phyloP scores from a whole-genome alignment of 2,113 vertebrate genomes.

The Melospiza georgiana region DNA sequence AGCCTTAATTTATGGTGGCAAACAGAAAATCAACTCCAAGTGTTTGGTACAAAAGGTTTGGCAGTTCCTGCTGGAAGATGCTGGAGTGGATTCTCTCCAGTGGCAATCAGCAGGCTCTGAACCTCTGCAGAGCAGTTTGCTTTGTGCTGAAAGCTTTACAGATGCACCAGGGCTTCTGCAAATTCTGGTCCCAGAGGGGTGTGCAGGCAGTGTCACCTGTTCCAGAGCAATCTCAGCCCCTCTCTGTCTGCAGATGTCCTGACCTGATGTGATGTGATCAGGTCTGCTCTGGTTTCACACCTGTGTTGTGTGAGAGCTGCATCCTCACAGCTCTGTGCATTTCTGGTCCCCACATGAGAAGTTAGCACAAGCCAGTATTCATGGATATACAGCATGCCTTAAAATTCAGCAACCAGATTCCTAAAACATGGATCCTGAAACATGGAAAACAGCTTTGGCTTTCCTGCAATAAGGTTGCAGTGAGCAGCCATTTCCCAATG shows the following conservation, averaged over 20 bases:
- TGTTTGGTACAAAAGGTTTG: neutral
- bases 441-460: neutral
- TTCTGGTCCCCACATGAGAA: neutral
- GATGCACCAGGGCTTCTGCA: neutral
- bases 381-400: fast-evolving
- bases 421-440: neutral
- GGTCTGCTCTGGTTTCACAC: neutral
- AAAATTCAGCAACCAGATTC: neutral
- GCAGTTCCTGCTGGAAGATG: neutral
- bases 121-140: neutral
- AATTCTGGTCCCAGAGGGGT: neutral
- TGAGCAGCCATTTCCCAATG: neutral
- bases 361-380: neutral
- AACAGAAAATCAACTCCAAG: neutral
- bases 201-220: neutral
- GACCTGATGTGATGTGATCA: neutral
- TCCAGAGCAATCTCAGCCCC: neutral
- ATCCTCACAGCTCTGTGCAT: neutral
- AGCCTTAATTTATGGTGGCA: neutral
- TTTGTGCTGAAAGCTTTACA: neutral
- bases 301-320: neutral
- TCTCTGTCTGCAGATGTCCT: neutral
- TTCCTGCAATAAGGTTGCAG: neutral
- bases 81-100: neutral
- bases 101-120: neutral